phyloP scores from a whole-genome alignment of 2,888 invertebrate genomes.

The Uropetala carovei region DNA sequence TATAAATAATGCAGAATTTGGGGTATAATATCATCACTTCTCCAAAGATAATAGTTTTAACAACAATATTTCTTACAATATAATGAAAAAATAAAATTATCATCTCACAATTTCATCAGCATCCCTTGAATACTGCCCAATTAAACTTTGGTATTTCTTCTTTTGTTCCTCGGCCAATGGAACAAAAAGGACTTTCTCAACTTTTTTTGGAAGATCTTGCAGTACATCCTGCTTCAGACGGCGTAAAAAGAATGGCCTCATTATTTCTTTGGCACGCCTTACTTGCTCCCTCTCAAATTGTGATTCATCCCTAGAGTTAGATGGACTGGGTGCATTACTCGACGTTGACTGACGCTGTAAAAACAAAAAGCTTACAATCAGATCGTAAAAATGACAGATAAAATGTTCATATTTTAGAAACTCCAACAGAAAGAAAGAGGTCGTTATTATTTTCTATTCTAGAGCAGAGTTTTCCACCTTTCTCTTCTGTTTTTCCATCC shows the following conservation, averaged over 20 bases:
- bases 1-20: too few species aligned
- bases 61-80: neutral
- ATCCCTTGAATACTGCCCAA: slow-evolving; percentile 81
- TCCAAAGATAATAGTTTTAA: neutral
- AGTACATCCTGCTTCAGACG: slow-evolving; percentile 92
- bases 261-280: slow-evolving; percentile 94
- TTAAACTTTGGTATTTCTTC: slow-evolving; percentile 85
- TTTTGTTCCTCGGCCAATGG: slow-evolving; percentile 85
- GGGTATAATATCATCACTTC: neutral
- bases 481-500: too few species aligned
- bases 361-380: too few species aligned
- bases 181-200: slow-evolving; percentile 82
- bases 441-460: too few species aligned
- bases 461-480: too few species aligned
- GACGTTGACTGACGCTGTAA: slow-evolving; percentile 46
- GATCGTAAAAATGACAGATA: too few species aligned
- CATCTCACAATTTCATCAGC: slow-evolving; percentile 75
- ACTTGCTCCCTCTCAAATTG: slow-evolving; percentile 94
- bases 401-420: neutral
- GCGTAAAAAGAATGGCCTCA: slow-evolving; percentile 96
- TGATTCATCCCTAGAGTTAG: slow-evolving; percentile 79
- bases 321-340: neutral
- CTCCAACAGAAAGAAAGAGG: neutral
- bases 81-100: neutral
- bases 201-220: slow-evolving; percentile 90